Percentiles rank a stretch among this genome's conserved stretches.
These are phyloP conservation scores for Sericinus montela DNA, from an alignment of 2,888 invertebrate genomes.

Conservation along the genomic window DNA sequence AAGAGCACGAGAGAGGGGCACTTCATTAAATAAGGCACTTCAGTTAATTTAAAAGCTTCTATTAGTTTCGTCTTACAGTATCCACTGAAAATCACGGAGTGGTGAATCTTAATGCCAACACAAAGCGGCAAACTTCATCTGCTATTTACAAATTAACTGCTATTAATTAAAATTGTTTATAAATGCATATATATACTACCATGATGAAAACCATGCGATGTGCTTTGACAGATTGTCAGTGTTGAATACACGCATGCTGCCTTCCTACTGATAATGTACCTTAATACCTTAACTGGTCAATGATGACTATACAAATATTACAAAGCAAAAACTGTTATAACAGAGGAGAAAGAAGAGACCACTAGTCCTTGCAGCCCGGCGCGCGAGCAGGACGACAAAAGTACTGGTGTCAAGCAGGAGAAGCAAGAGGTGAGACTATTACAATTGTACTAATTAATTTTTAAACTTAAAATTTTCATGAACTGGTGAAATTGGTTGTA, in stretches of 20 bases:
- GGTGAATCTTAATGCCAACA: too few relatives aligned
- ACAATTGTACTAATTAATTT: not conserved
- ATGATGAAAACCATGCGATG: constrained; percentile 59
- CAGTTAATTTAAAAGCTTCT: too few relatives aligned
- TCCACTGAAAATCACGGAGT: too few relatives aligned
- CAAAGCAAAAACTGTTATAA: not conserved
- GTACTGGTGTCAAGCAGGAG: constrained; percentile 51
- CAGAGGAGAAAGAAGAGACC: constrained; percentile 62
- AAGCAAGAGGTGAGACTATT: constrained; percentile 54
- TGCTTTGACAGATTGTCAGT: constrained; percentile 46
- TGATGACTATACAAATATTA: too few relatives aligned
- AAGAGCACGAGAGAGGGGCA: too few relatives aligned
- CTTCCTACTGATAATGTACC: constrained; percentile 50
- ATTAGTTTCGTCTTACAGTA: too few relatives aligned
- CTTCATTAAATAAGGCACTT: too few relatives aligned
- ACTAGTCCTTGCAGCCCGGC: constrained; percentile 51
- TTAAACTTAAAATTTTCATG: too few relatives aligned
- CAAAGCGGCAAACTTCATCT: too few relatives aligned
- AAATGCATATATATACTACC: not conserved
- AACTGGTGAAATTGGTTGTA: too few relatives aligned
- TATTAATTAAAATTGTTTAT: too few relatives aligned
- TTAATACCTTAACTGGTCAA: not conserved
- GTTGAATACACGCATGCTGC: constrained; percentile 62
- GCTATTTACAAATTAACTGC: too few relatives aligned
- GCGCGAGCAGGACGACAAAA: constrained; percentile 30